Percentiles rank a stretch among this genome's conserved stretches.
phyloP scores from a whole-genome alignment of 2,797 vertebrate genomes.

The Tadarida brasiliensis region DNA sequence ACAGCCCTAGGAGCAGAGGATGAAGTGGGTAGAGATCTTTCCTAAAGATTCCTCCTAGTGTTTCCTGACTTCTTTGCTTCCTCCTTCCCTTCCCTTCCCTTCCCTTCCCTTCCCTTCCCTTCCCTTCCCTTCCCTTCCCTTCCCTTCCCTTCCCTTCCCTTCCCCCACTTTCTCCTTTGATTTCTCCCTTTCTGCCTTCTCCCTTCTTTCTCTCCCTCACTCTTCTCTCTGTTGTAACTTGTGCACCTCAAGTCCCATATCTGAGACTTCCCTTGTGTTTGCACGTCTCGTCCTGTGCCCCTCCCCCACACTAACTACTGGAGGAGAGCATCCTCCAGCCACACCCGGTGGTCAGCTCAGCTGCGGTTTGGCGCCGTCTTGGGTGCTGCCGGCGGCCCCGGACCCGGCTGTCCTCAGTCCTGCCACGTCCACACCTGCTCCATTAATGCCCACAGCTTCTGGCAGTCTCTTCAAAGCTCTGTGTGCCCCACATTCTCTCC shows the following conservation, averaged over 20 bases:
- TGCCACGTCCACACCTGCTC: neutral
- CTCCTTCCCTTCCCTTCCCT: neutral
- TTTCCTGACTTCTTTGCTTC: neutral
- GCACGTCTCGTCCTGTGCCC: accelerated
- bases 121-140: no score
- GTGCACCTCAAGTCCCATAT: neutral
- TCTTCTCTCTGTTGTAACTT: neutral
- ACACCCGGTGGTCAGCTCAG: neutral
- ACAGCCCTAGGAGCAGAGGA: neutral
- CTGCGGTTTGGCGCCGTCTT: neutral
- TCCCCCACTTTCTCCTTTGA: neutral
- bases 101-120: neutral
- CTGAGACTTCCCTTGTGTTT: neutral
- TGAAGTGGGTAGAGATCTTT: neutral
- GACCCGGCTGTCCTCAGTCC: neutral
- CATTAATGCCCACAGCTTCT: neutral
- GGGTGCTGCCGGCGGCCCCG: neutral
- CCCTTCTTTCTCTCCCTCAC: constrained; percentile 66
- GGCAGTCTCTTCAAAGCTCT: constrained; percentile 49
- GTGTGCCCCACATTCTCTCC: constrained; percentile 75
- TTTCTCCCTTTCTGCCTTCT: constrained; percentile 71
- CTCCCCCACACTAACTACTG: no score
- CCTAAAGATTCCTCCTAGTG: neutral
- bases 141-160: no score
- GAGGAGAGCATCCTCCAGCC: neutral